phyloP scores from a whole-genome alignment of 2,888 invertebrate species.

The Bugulina stolonifera region DNA sequence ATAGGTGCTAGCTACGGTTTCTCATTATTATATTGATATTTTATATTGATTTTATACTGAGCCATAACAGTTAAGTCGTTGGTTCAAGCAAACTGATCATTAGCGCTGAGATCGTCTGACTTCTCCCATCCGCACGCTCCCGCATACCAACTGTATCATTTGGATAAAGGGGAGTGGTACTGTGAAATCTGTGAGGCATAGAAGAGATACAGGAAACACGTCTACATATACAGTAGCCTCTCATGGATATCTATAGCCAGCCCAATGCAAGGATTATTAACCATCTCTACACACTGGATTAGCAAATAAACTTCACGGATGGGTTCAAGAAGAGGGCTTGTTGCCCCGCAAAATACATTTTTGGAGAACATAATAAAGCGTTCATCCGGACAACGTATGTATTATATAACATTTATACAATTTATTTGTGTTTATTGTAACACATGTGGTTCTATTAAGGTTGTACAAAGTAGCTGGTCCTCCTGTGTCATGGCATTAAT shows the following conservation, averaged over 20 bases:
- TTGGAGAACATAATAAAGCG: slow-evolving; percentile 98
- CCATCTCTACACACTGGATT: not conserved
- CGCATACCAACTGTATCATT: too few species aligned
- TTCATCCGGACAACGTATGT: slow-evolving; percentile 98
- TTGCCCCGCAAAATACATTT: slow-evolving; percentile 99
- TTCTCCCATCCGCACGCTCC: not conserved
- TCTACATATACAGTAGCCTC: too few species aligned
- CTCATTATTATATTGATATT: slow-evolving; percentile 13
- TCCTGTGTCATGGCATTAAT: too few species aligned
- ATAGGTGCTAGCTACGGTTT: too few species aligned
- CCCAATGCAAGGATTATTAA: not conserved
- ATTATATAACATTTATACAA: too few species aligned
- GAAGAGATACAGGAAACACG: too few species aligned
- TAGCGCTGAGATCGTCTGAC: not conserved
- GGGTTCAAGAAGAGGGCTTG: slow-evolving; percentile 66
- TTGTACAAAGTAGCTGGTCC: too few species aligned
- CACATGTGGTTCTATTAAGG: too few species aligned
- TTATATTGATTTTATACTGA: not conserved
- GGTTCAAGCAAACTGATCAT: not conserved
- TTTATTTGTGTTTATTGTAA: too few species aligned
- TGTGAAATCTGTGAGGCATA: too few species aligned
- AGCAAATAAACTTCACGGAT: slow-evolving; percentile 37
- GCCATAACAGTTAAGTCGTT: not conserved
- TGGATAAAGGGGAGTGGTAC: too few species aligned
- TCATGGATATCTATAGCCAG: too few species aligned